Evolutionary conservation across 2,797 vertebrate genomes (phyloP).

Genomic region (Enteromius fasciolatus): DNA sequence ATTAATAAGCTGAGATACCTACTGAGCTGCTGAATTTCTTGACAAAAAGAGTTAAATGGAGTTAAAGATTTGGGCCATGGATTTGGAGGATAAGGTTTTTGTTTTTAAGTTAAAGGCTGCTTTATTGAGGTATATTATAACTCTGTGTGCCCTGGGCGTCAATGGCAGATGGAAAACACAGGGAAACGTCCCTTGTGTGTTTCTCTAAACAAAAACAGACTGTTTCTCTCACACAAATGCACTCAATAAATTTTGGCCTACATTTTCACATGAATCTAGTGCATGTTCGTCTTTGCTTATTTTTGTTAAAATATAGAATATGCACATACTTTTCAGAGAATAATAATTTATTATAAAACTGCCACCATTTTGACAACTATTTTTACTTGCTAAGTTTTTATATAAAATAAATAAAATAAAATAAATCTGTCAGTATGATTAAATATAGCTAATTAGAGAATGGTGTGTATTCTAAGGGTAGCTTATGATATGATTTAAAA

Average conservation of each 20-base stretch:
- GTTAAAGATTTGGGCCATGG: conserved; percentile 44
- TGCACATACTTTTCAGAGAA: background rate
- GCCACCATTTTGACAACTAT: background rate
- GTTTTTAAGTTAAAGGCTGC: conserved; percentile 53
- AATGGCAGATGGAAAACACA: conserved; percentile 85
- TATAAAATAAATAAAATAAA: too few relatives aligned
- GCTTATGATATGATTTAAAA: background rate
- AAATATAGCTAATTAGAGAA: background rate
- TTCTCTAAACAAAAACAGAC: conserved; percentile 56
- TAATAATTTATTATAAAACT: background rate
- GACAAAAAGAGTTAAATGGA: background rate
- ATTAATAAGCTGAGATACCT: background rate
- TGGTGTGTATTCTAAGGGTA: background rate
- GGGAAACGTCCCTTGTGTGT: conserved; percentile 79
- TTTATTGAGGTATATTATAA: conserved; percentile 77
- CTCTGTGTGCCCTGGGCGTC: conserved; percentile 79
- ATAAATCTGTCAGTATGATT: background rate
- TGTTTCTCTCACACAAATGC: conserved; percentile 33
- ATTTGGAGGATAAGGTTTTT: conserved; percentile 55
- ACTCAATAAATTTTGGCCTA: conserved; percentile 25
- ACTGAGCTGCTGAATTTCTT: background rate
- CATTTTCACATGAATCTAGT: conserved; percentile 44
- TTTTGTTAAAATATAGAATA: background rate
- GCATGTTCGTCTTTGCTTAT: background rate
- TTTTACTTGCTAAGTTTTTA: background rate